A percentile compares a stretch with the other conserved stretches of the same genome.
phyloP scores from a whole-genome alignment of 1,140 invertebrate genomes.

The Drosophila punjabiensis region DNA sequence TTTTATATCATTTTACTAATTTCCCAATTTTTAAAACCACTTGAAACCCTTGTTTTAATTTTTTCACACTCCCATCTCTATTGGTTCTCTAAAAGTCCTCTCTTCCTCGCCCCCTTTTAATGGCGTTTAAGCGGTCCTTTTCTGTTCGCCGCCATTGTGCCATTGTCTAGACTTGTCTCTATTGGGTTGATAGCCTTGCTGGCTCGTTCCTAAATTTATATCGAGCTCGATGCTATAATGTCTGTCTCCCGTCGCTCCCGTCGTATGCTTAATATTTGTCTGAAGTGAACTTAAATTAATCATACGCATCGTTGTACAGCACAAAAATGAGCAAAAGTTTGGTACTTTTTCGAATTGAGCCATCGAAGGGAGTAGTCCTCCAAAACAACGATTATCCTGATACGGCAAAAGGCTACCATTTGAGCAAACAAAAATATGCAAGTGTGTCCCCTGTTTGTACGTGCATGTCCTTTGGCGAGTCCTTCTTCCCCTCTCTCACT shows the following conservation, averaged over 20 bases:
- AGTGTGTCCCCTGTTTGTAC: conserved; percentile 48
- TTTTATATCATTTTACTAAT: too few relatives aligned
- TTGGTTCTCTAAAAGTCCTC: conserved; percentile 5
- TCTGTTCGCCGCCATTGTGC: conserved; percentile 64
- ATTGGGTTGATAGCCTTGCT: conserved; percentile 46
- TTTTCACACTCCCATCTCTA: conserved; percentile 26
- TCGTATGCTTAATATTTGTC: conserved; percentile 73
- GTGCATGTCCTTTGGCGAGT: conserved; percentile 34
- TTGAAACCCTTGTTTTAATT: neutral
- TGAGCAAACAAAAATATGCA: conserved; percentile 63
- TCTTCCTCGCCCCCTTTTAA: conserved; percentile 3
- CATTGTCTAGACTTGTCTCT: conserved; percentile 68
- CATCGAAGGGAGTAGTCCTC: conserved; percentile 5
- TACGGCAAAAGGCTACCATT: conserved; percentile 16
- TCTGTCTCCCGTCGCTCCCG: conserved; percentile 4
- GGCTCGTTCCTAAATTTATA: neutral
- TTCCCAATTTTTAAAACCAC: neutral
- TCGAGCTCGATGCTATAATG: conserved; percentile 1
- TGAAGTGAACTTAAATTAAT: conserved; percentile 71
- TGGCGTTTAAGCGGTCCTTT: conserved; percentile 59
- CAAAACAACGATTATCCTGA: neutral
- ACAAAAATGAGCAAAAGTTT: conserved; percentile 49
- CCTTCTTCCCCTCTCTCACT: conserved; percentile 3
- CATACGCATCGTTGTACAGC: conserved; percentile 72
- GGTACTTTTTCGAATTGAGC: conserved; percentile 33